Evolutionary conservation across 1,140 invertebrate genomes (phyloP).

Genomic region (Brachionus angularis): DNA sequence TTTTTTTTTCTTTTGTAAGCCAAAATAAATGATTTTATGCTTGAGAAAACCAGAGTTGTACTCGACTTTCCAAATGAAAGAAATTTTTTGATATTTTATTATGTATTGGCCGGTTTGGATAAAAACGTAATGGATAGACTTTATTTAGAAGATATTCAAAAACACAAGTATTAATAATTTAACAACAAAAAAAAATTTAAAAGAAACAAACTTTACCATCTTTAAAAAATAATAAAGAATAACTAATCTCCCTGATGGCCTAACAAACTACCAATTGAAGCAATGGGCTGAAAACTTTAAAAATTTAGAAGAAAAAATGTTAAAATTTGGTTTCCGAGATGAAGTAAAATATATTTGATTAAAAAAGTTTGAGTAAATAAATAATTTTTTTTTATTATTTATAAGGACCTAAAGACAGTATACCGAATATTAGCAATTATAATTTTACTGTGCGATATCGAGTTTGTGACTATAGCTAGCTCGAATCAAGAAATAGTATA

Average conservation of each 20-base stretch:
- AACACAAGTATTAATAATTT: slow-evolving; percentile 24
- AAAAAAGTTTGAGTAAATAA: no score
- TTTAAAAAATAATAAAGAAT: slow-evolving; percentile 21
- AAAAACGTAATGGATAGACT: not conserved
- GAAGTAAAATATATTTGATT: slow-evolving; percentile 43
- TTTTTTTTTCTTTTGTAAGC: slow-evolving; percentile 17
- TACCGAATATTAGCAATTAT: slow-evolving; percentile 50
- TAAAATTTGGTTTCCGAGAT: slow-evolving; percentile 45
- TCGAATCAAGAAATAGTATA: slow-evolving; percentile 34
- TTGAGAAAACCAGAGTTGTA: slow-evolving; percentile 39
- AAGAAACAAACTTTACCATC: no score
- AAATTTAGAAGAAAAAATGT: slow-evolving; percentile 46
- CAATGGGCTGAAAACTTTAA: slow-evolving; percentile 46
- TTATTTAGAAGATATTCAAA: slow-evolving; percentile 34
- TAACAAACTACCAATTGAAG: slow-evolving; percentile 41
- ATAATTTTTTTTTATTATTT: slow-evolving; percentile 23
- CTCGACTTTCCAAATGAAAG: slow-evolving; percentile 28
- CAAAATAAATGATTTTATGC: slow-evolving; percentile 37
- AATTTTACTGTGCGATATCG: slow-evolving; percentile 44
- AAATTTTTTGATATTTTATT: slow-evolving; percentile 43
- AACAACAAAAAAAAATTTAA: not conserved
- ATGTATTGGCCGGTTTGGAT: slow-evolving; percentile 33
- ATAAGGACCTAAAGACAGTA: slow-evolving; percentile 61
- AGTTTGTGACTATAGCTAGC: slow-evolving; percentile 4
- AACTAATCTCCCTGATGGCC: not conserved